Evolutionary conservation across 2,888 invertebrate genomes (phyloP), one percentile per base, ranked within the genome.

Genomic region (Prenolepis imparis): DNA sequence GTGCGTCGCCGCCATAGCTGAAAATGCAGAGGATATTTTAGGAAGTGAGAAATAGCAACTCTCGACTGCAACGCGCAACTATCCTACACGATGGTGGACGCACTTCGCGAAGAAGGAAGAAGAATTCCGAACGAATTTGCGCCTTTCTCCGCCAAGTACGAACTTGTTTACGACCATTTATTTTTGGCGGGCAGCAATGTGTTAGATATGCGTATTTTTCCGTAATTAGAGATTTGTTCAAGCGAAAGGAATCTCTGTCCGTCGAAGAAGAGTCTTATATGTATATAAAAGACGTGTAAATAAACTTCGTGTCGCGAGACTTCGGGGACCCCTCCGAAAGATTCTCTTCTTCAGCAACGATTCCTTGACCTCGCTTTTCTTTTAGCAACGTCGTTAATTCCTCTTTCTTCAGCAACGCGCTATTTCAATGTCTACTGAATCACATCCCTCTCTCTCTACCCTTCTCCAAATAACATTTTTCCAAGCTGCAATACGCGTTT

Each of bases 131-230:
- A 41, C 73, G 28, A 48, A 72, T 83, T 83, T 66, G 74, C 74
- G 67, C 28, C 28, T 28, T 28, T 68, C 48, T 41, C 63, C 68
- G 73, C 67, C 18, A 61, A 82, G 59, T 68, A 66, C 82, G 55
- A 36, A 24, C 78, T 78, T 78, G 78, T 78, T 74, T 81, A 64
- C 81, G 63, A 81, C 63, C 28, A 74, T 81, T 81, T 74, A 72
- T 73, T 75, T 81, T 81, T 75, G 39, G 52, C 24, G 67, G 57
- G 8, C n/a, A 18, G 36, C 75, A 57, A 67, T 32, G 44, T 67
- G 44, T 78, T 78, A 67, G 77, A 77, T 28, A 28, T 28, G 63
- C 21, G 24, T 59, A 24, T 74, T 75, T 63, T 24, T 63, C 52
- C 15, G 77, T 32, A 72, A 81, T 73, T 81, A 74, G 63, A 81